Conservation (phyloP, 2,113 vertebrate species). For the Pholis gunnellus region DNA sequence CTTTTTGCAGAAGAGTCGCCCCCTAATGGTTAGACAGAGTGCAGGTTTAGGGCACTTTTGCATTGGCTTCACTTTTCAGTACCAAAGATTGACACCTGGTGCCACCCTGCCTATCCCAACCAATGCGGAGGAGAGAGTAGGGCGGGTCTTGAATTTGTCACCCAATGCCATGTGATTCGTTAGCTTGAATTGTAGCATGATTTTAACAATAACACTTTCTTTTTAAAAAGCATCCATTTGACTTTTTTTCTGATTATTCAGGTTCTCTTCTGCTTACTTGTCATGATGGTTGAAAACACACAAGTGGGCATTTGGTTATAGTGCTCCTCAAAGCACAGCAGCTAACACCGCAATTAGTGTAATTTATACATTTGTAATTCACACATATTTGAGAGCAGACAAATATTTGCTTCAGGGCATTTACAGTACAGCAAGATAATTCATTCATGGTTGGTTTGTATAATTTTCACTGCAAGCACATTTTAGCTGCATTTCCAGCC, state of each 20-base stretch:
- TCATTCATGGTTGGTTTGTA: constrained; percentile 11
- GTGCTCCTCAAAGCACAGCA: background rate
- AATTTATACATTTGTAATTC: background rate
- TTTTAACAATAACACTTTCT: background rate
- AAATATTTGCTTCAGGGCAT: background rate
- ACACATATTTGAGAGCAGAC: background rate
- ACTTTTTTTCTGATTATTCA: background rate
- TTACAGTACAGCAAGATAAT: background rate
- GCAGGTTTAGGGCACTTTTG: no score
- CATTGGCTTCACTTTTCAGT: no score
- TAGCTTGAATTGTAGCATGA: background rate
- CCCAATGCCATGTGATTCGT: background rate
- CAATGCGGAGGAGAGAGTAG: background rate
- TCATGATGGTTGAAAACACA: background rate
- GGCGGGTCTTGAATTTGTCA: no score
- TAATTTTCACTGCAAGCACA: background rate
- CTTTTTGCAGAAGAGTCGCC: no score
- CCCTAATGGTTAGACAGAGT: no score
- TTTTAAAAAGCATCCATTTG: background rate
- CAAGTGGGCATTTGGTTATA: background rate
- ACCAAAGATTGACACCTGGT: no score
- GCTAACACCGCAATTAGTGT: background rate
- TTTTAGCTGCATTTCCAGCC: background rate
- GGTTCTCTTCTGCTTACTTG: background rate
- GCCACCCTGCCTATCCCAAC: no score